These are phyloP conservation scores for Garra rufa DNA, from an alignment of 2,113 vertebrate species.

Conservation along the genomic window DNA sequence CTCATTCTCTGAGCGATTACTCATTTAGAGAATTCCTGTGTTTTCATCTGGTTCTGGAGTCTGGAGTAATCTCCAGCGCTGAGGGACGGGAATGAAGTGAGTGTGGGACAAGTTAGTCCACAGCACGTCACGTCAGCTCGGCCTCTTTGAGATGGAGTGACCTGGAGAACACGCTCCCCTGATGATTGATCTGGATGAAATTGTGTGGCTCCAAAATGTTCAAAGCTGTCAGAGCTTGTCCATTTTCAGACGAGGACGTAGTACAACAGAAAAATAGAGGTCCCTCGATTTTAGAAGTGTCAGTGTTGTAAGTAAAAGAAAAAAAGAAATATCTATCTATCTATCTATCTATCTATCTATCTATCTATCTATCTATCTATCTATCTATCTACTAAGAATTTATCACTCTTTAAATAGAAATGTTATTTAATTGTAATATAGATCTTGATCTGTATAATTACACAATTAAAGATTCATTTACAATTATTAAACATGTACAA, in stretches of 20 bases:
- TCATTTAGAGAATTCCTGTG: neutral
- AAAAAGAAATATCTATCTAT: too few relatives aligned
- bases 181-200: neutral
- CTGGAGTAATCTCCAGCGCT: conserved; percentile 1
- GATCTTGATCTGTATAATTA: too few relatives aligned
- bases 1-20: neutral
- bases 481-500: too few relatives aligned
- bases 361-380: too few relatives aligned
- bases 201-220: conserved; percentile 1
- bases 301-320: neutral
- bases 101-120: neutral
- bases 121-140: neutral
- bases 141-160: conserved; percentile 13
- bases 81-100: conserved; percentile 10
- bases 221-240: conserved; percentile 19
- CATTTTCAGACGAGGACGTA: neutral
- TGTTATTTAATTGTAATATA: too few relatives aligned
- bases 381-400: too few relatives aligned
- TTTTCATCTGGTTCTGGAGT: neutral
- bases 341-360: too few relatives aligned
- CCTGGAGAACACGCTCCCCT: neutral
- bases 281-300: neutral
- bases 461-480: too few relatives aligned
- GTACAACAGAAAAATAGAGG: neutral
- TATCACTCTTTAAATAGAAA: too few relatives aligned